Evolutionary conservation across 1,140 invertebrate species (phyloP).

Genomic region (Harlomillsia oculata): DNA sequence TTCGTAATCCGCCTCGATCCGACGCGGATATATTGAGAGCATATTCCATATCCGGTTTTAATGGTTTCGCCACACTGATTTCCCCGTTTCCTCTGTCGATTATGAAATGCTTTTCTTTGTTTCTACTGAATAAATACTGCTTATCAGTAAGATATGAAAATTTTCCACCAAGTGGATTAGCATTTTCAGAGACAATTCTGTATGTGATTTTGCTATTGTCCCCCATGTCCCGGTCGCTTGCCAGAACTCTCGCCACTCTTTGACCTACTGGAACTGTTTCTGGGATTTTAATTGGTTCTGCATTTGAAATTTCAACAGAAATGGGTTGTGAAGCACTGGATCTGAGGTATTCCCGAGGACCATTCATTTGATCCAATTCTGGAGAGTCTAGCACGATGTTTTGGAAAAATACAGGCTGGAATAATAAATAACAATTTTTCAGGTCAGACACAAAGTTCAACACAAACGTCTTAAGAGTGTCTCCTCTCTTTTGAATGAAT

Average conservation of each 20-base stretch:
- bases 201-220: constrained; percentile 66
- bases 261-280: constrained; percentile 44
- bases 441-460: too few relatives aligned
- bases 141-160: constrained; percentile 31
- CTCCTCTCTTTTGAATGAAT: too few relatives aligned
- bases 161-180: constrained; percentile 25
- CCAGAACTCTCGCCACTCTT: constrained; percentile 42
- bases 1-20: constrained; percentile 62
- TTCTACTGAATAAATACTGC: constrained; percentile 31
- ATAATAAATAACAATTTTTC: too few relatives aligned
- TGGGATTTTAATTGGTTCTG: constrained; percentile 40
- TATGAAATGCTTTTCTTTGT: constrained; percentile 54
- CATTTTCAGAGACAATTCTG: constrained; percentile 54
- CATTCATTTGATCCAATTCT: constrained; percentile 25
- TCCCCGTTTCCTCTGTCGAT: constrained; percentile 63
- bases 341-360: constrained; percentile 27
- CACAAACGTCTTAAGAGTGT: too few relatives aligned
- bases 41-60: constrained; percentile 68
- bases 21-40: constrained; percentile 62
- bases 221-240: constrained; percentile 45
- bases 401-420: constrained; percentile 17
- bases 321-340: constrained; percentile 32
- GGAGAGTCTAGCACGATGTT: constrained; percentile 33
- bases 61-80: constrained; percentile 58
- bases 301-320: constrained; percentile 37